Conservation (phyloP, 2,797 vertebrate genomes). For the Brotogeris chrysoptera region DNA sequence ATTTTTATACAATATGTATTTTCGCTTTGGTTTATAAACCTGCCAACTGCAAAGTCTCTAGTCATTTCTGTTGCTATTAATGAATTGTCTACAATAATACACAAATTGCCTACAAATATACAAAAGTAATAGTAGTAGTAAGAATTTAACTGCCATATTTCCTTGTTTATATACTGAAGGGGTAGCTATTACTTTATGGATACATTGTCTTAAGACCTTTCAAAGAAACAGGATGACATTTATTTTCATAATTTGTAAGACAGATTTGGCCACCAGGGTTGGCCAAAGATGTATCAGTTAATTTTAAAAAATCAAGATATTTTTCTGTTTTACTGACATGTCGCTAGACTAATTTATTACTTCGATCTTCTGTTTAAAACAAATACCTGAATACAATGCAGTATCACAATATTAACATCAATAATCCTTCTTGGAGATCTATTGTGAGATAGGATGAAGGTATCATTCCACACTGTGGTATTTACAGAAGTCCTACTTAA, state of each 20-base stretch:
- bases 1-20: not conserved
- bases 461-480: not conserved
- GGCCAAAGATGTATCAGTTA: not conserved
- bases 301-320: not conserved
- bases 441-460: not conserved
- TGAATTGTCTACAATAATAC: not conserved
- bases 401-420: fast-evolving
- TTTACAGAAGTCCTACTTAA: not conserved
- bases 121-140: not conserved
- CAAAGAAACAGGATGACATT: not conserved
- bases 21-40: not conserved
- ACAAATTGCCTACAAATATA: not conserved
- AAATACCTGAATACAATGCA: not conserved
- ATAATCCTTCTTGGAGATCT: not conserved
- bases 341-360: not conserved
- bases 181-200: not conserved
- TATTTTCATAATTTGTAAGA: not conserved
- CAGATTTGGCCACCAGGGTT: not conserved
- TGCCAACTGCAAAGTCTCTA: not conserved
- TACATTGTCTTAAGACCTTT: not conserved
- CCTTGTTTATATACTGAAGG: not conserved
- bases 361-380: not conserved
- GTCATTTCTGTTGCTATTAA: not conserved
- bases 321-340: not conserved
- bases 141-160: not conserved